Percentiles rank a stretch among this genome's conserved stretches.
phyloP scores from a whole-genome alignment of 2,113 vertebrate genomes.

The Peromyscus californicus region DNA sequence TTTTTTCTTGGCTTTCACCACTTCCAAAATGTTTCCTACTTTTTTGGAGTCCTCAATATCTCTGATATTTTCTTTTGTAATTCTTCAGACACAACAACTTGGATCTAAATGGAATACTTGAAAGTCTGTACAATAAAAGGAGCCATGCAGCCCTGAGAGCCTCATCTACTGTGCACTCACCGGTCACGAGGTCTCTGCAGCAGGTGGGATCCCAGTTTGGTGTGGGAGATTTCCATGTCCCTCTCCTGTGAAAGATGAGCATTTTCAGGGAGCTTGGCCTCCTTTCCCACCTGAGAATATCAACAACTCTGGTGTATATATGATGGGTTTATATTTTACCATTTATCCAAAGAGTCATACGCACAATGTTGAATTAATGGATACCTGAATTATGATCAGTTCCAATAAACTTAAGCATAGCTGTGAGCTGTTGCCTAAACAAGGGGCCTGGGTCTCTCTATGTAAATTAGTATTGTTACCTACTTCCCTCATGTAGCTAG shows the following conservation, averaged over 20 bases:
- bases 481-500: not conserved
- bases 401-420: not conserved
- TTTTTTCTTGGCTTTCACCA: not conserved
- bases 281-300: not conserved
- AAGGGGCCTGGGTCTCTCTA: not conserved
- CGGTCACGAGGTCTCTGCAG: accelerated
- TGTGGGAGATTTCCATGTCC: accelerated
- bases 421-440: not conserved
- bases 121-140: not conserved
- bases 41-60: not conserved
- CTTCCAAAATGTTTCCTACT: not conserved
- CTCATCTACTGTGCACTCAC: accelerated
- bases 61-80: slow-evolving; percentile 29
- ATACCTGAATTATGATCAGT: not conserved
- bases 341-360: not conserved
- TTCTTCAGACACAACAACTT: slow-evolving; percentile 11
- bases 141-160: not conserved
- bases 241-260: not conserved
- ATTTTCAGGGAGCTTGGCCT: not conserved
- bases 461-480: not conserved
- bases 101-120: not conserved
- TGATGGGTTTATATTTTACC: not conserved
- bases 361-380: not conserved
- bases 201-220: not conserved
- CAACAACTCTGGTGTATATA: too few species aligned